These are phyloP conservation scores for Aphelinus atriplicis DNA, from an alignment of 1,140 invertebrate species.

Conservation along the genomic window DNA sequence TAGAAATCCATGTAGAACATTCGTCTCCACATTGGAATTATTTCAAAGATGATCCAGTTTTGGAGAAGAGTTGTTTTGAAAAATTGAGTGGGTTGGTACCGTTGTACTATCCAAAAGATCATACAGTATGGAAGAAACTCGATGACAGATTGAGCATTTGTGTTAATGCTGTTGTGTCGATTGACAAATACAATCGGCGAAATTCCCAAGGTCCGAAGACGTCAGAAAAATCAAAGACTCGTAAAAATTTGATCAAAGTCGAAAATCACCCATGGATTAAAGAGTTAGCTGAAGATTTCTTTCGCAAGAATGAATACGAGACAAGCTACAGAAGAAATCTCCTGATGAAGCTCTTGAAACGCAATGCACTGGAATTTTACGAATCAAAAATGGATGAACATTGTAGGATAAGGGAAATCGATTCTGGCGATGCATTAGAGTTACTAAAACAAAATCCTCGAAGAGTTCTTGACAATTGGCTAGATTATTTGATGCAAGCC, in stretches of 20 bases:
- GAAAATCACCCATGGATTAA: neutral
- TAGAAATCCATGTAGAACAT: too few species aligned
- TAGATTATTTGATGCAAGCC: conserved; percentile 8
- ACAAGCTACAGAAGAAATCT: neutral
- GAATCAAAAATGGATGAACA: neutral
- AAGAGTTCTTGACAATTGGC: conserved; percentile 19
- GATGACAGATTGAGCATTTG: neutral
- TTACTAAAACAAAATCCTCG: neutral
- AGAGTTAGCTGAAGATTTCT: conserved; percentile 11
- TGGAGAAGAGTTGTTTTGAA: too few species aligned
- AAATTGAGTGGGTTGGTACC: too few species aligned
- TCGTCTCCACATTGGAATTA: too few species aligned
- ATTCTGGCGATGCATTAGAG: neutral
- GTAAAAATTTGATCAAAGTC: neutral
- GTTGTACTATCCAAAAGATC: too few species aligned
- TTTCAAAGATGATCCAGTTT: too few species aligned
- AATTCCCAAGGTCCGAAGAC: neutral
- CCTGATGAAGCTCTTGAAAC: neutral
- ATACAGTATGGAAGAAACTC: too few species aligned
- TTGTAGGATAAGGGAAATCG: neutral
- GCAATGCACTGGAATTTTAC: neutral
- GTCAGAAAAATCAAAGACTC: neutral
- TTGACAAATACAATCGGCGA: conserved; percentile 15
- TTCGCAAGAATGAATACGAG: too few species aligned
- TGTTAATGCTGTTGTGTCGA: neutral